Evolutionary conservation across 2,113 vertebrate species (phyloP).

Genomic region (Taurulus bubalis): DNA sequence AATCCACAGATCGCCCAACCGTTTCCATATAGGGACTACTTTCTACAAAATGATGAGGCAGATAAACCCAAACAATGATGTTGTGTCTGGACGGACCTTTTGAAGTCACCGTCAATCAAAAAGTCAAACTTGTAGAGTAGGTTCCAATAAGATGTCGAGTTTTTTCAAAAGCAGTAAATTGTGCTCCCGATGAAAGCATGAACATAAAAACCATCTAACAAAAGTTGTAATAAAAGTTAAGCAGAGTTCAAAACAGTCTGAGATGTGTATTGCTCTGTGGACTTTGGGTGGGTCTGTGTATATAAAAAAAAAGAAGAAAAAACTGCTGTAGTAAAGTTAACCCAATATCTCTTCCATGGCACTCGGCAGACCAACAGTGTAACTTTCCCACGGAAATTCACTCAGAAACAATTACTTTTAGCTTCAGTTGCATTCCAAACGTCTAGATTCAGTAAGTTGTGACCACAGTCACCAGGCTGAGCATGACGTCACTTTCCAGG

Average conservation of each 20-base stretch:
- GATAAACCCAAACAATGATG: too few relatives aligned
- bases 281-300: slow-evolving; percentile 17
- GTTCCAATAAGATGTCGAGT: too few relatives aligned
- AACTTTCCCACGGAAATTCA: slow-evolving; percentile 31
- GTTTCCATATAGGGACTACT: not conserved
- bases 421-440: slow-evolving; percentile 58
- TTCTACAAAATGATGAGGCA: not conserved
- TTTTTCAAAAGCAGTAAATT: not conserved
- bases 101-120: not conserved
- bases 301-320: not conserved
- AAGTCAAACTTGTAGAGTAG: not conserved
- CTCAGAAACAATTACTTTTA: slow-evolving; percentile 48
- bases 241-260: not conserved
- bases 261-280: slow-evolving; percentile 15
- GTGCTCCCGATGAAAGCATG: not conserved
- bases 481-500: slow-evolving; percentile 61
- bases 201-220: not conserved
- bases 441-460: slow-evolving; percentile 50
- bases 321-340: not conserved
- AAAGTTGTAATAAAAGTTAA: slow-evolving; percentile 27
- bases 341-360: not conserved
- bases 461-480: slow-evolving; percentile 57
- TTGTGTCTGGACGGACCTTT: not conserved
- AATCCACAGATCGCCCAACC: not conserved
- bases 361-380: slow-evolving; percentile 15